These are phyloP conservation scores for Ennomos fuscantarius DNA, from an alignment of 2,888 invertebrate genomes.

Conservation along the genomic window DNA sequence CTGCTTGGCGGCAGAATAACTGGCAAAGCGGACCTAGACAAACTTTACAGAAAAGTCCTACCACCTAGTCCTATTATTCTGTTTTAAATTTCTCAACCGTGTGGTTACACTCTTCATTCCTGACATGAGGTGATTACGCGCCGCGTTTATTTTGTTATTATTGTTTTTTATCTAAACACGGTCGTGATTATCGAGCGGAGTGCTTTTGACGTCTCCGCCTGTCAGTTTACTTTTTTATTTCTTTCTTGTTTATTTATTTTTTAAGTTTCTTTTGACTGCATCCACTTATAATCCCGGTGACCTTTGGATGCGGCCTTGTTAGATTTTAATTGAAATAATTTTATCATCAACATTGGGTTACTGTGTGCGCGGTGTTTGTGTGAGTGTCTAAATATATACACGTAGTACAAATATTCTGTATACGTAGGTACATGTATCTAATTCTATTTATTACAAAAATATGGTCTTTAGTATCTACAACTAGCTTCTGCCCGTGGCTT, in stretches of 20 bases:
- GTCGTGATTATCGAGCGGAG: conserved; percentile 77
- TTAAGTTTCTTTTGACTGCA: conserved; percentile 45
- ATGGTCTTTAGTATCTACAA: too few relatives aligned
- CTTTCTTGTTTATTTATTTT: conserved; percentile 46
- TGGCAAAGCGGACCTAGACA: too few relatives aligned
- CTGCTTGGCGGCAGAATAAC: too few relatives aligned
- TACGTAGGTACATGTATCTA: too few relatives aligned
- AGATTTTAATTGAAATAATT: conserved; percentile 52
- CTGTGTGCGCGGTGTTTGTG: neutral
- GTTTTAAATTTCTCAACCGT: too few relatives aligned
- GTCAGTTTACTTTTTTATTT: conserved; percentile 49
- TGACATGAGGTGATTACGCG: conserved; percentile 79
- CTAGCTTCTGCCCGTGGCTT: too few relatives aligned
- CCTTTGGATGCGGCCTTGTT: conserved; percentile 46
- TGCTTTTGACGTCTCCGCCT: conserved; percentile 59
- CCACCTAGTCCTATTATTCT: too few relatives aligned
- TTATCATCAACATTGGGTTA: conserved; percentile 30
- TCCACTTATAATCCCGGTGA: conserved; percentile 54
- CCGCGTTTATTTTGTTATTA: conserved; percentile 81
- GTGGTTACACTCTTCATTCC: conserved; percentile 53
- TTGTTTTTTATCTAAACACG: conserved; percentile 82
- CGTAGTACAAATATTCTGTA: too few relatives aligned
- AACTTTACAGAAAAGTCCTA: too few relatives aligned
- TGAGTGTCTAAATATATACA: too few relatives aligned
- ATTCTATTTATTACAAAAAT: too few relatives aligned